Percentiles rank a stretch among this genome's conserved stretches.
These are phyloP conservation scores for Aporophyla lueneburgensis DNA, from an alignment of 2,888 invertebrate species.

Conservation along the genomic window DNA sequence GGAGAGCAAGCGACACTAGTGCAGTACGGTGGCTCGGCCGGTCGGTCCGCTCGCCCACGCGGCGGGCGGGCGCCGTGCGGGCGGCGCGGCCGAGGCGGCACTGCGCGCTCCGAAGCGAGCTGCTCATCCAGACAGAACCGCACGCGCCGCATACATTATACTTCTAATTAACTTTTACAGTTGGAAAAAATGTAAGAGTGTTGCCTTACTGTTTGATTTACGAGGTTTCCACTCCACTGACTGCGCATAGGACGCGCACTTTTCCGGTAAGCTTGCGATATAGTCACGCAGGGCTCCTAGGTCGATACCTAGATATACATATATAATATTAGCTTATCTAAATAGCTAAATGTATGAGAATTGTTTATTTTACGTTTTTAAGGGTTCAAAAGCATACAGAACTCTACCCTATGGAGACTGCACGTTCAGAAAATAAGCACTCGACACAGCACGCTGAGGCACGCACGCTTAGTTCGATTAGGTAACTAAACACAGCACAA, in stretches of 20 bases:
- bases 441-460: too few relatives aligned
- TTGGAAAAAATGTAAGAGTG: constrained; percentile 81
- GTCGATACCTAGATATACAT: background rate
- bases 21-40: constrained; percentile 19
- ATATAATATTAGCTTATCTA: background rate
- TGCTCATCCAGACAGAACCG: constrained; percentile 81
- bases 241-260: constrained; percentile 62
- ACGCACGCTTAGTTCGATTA: background rate
- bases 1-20: constrained; percentile 48
- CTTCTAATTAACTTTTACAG: constrained; percentile 86
- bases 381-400: background rate
- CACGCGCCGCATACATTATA: constrained; percentile 82
- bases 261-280: constrained; percentile 44
- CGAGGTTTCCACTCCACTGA: constrained; percentile 81
- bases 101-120: constrained; percentile 59
- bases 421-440: background rate
- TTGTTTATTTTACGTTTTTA: background rate
- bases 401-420: background rate
- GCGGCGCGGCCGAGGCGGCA: constrained; percentile 63
- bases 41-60: constrained; percentile 51
- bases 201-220: constrained; percentile 78
- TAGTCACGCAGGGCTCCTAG: constrained; percentile 11
- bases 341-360: background rate
- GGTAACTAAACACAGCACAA: background rate
- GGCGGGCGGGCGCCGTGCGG: constrained; percentile 53